These are phyloP conservation scores for Acipenser oxyrinchus DNA, from an alignment of 2,797 vertebrate genomes.

Conservation along the genomic window DNA sequence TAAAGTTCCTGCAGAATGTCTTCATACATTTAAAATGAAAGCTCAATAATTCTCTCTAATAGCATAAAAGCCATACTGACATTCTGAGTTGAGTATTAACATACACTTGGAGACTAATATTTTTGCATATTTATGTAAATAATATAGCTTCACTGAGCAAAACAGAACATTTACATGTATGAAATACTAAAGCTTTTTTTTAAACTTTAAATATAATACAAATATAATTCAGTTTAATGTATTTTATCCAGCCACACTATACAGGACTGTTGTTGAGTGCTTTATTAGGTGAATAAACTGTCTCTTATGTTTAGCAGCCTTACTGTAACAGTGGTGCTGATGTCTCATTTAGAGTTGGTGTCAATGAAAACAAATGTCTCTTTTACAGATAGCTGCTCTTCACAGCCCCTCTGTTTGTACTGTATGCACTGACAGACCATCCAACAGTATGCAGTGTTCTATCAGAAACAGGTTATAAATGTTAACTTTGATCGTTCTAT, in stretches of 20 bases:
- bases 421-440: not conserved
- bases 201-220: too few species aligned
- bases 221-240: not conserved
- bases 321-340: slow-evolving; percentile 14
- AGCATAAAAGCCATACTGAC: not conserved
- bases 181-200: too few species aligned
- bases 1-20: not conserved
- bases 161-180: too few species aligned
- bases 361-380: slow-evolving; percentile 23
- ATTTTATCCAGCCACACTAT: not conserved
- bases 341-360: slow-evolving; percentile 21
- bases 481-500: too few species aligned
- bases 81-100: too few species aligned
- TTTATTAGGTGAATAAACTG: slow-evolving; percentile 31
- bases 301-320: slow-evolving; percentile 37
- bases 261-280: slow-evolving; percentile 22
- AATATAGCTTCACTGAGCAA: too few species aligned
- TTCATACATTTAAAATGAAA: slow-evolving; percentile 9
- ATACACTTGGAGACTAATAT: too few species aligned
- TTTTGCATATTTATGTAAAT: too few species aligned
- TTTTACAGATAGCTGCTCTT: not conserved
- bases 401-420: slow-evolving; percentile 2
- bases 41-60: slow-evolving; percentile 15
- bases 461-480: too few species aligned
- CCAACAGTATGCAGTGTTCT: too few species aligned